These are phyloP conservation scores for Chionis minor DNA, from an alignment of 2,113 vertebrate genomes.

Conservation along the genomic window DNA sequence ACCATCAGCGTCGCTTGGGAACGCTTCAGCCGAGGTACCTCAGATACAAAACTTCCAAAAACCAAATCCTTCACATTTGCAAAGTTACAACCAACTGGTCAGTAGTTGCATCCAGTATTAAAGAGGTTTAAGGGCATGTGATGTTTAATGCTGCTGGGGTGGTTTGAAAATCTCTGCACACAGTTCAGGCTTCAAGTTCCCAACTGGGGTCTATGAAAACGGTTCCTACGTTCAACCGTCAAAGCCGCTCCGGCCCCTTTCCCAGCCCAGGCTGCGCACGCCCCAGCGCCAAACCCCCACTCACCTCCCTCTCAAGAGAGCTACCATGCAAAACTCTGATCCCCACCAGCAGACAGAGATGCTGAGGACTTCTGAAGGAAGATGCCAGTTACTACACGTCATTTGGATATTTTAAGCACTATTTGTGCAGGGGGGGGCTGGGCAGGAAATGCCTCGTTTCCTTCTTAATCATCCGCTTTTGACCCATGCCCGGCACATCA, in stretches of 20 bases:
- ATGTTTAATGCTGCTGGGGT: neutral
- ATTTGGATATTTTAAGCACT: neutral
- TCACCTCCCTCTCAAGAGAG: fast-evolving
- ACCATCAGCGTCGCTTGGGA: neutral
- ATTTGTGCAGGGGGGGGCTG: neutral
- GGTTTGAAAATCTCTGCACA: neutral
- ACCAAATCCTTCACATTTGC: fast-evolving
- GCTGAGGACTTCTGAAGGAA: neutral
- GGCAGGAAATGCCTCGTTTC: conserved; percentile 28
- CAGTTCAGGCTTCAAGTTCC: fast-evolving
- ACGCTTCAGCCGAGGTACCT: fast-evolving
- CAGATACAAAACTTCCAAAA: neutral
- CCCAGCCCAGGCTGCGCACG: fast-evolving
- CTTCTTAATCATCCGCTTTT: neutral
- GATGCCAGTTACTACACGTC: neutral
- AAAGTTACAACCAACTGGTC: neutral
- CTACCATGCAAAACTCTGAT: fast-evolving
- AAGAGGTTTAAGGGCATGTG: neutral
- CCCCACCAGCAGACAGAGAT: fast-evolving
- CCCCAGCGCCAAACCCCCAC: fast-evolving
- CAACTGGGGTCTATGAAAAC: fast-evolving
- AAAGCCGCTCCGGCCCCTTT: fast-evolving
- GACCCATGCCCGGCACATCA: neutral
- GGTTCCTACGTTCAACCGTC: fast-evolving
- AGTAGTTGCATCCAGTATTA: fast-evolving